Base-by-base conservation (phyloP, 2,113 vertebrate species). In the Indicator maculatus region DNA sequence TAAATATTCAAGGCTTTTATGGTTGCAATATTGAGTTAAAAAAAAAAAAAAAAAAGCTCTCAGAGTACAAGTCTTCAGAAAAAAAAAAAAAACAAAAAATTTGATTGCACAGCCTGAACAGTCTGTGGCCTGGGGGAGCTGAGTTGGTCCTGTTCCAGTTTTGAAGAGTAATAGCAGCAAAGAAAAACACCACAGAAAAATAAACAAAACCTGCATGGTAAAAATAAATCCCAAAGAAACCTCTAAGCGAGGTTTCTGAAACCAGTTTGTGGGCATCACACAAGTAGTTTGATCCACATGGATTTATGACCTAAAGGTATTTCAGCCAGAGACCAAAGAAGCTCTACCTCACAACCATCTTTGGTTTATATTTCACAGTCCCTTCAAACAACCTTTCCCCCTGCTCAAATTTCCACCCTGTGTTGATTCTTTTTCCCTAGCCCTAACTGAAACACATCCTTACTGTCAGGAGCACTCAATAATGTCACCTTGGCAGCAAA, bases 401-500 rank as follows among this genome's bases (percentile, higher is more conserved):
- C 67, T 56, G 74, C 84, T 70, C 55, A 33, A 14, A 64, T 63
- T 92, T 83, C 52, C 63, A 76, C 21, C 28, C 67, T 2, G 0
- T 47, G 18, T 80, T 93, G 87, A 17, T 52, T 56, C 26, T 89
- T 89, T 33, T 41, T 38, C n/a, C 31, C 23, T 83, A 71, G 41
- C 33, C 52, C 72, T 89, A 70, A 86, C 89, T 33, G 17, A 47
- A 73, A 76, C 45, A 13, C 0, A 0, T 38, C 82, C 55, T 79
- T 20, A 36, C 66, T 13, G 7, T 38, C 58, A 47, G 3, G 3
- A 81, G 9, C 44, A 52, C 72, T 91, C 1, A 0, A 30, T 45
- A 93, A 92, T 74, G 64, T 88, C 94, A 95, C 85, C 78, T 96
- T 83, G 58, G 33, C 85, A 96, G 76, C 30, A 71, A 85, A 93